phyloP scores from a whole-genome alignment of 1,140 invertebrate species.

The Drosophila prosaltans region DNA sequence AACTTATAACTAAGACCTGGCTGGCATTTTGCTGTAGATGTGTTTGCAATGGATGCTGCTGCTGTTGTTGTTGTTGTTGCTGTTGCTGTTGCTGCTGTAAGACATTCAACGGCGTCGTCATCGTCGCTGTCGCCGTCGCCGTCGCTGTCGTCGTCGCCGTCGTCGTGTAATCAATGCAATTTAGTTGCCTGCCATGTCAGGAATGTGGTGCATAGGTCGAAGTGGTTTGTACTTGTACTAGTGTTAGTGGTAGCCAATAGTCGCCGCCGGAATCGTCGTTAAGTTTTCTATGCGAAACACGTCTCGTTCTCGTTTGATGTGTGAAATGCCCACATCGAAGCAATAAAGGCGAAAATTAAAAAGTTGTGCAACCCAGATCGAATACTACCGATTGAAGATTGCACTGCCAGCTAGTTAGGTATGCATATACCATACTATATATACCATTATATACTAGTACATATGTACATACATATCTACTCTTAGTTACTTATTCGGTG shows the following conservation, averaged over 20 bases:
- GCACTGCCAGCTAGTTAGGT: slow-evolving; percentile 25
- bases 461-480: not conserved
- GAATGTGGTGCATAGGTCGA: slow-evolving; percentile 68
- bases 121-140: slow-evolving; percentile 13
- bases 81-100: slow-evolving; percentile 1
- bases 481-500: slow-evolving; percentile 19
- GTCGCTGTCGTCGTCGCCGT: slow-evolving; percentile 28
- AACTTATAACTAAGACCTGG: slow-evolving; percentile 60
- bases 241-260: not conserved
- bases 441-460: not conserved
- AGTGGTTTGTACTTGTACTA: slow-evolving; percentile 11
- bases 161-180: slow-evolving; percentile 72
- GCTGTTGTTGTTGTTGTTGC: not conserved
- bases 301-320: slow-evolving; percentile 47
- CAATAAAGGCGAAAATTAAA: slow-evolving; percentile 30
- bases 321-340: slow-evolving; percentile 33
- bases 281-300: slow-evolving; percentile 43
- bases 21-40: slow-evolving; percentile 66
- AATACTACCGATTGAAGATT: slow-evolving; percentile 47
- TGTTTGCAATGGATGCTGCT: slow-evolving; percentile 23
- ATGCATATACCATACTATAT: not conserved
- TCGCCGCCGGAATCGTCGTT: slow-evolving; percentile 12
- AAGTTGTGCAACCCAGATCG: slow-evolving; percentile 37
- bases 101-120: not conserved
- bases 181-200: slow-evolving; percentile 61